These are phyloP conservation scores for Theretra japonica DNA, from an alignment of 2,888 invertebrate genomes.

Conservation along the genomic window DNA sequence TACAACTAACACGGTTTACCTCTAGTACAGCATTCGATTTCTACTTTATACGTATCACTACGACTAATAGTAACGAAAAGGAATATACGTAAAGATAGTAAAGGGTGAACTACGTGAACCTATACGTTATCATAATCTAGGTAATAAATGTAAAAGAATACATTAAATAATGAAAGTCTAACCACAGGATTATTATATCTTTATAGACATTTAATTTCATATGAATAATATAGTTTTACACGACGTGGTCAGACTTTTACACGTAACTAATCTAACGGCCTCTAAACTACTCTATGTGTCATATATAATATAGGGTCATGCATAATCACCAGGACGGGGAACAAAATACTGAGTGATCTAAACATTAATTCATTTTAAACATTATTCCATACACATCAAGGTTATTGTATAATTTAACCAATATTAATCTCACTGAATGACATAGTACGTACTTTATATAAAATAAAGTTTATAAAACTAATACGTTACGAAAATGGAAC, in stretches of 20 bases:
- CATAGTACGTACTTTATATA: conserved; percentile 23
- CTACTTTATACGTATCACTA: conserved; percentile 25
- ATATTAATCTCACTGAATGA: conserved; percentile 25
- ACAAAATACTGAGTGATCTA: conserved; percentile 28
- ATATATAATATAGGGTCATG: conserved; percentile 26
- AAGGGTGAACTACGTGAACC: conserved; percentile 27
- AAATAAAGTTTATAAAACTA: conserved; percentile 12
- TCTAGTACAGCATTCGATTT: conserved; percentile 26
- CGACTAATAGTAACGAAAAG: conserved; percentile 26
- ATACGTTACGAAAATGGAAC: neutral
- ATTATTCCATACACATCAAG: conserved; percentile 16
- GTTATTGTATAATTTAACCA: conserved; percentile 14
- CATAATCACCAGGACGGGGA: conserved; percentile 28
- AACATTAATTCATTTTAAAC: conserved; percentile 25
- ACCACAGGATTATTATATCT: conserved; percentile 24
- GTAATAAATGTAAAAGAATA: conserved; percentile 25
- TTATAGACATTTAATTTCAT: conserved; percentile 27
- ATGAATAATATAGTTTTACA: conserved; percentile 16
- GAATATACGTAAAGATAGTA: conserved; percentile 27
- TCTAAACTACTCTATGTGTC: conserved; percentile 24
- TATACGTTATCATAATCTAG: conserved; percentile 25
- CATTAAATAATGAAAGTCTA: conserved; percentile 26
- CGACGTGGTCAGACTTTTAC: conserved; percentile 25
- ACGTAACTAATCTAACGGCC: conserved; percentile 25
- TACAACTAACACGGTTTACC: conserved; percentile 23